A percentile compares a stretch with the other conserved stretches of the same genome.
phyloP scores from a whole-genome alignment of 2,113 vertebrate genomes.

The Ceyx melanurus region DNA sequence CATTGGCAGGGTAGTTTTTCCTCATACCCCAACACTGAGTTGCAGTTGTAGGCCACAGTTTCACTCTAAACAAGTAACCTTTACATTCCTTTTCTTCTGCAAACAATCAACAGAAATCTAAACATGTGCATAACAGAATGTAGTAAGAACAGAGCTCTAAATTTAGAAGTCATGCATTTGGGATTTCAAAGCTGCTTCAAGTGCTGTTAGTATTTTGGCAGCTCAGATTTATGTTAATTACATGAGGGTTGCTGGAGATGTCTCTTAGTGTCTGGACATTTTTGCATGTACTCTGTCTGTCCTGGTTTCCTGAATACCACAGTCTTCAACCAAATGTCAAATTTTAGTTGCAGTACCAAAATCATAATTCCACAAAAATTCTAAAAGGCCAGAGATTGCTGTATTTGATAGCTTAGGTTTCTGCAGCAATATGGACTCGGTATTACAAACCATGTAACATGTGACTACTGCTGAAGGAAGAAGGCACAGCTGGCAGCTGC shows the following conservation, averaged over 20 bases:
- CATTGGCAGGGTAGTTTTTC: not conserved
- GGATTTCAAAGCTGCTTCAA: conserved; percentile 69
- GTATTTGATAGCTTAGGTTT: conserved; percentile 3
- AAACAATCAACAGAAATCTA: conserved; percentile 65
- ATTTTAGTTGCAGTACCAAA: conserved; percentile 20
- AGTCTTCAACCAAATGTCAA: not conserved
- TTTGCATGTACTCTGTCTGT: conserved; percentile 61
- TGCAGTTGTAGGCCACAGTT: conserved; percentile 1
- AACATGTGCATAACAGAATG: conserved; percentile 70
- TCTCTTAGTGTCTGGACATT: conserved; percentile 57
- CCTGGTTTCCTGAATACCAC: conserved; percentile 57
- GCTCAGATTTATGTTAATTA: conserved; percentile 69
- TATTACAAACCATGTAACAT: conserved; percentile 28
- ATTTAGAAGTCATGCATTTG: conserved; percentile 60
- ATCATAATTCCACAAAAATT: conserved; percentile 36
- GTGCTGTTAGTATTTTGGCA: conserved; percentile 67
- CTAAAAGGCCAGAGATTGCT: not conserved
- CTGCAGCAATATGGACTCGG: not conserved
- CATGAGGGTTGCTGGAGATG: conserved; percentile 59
- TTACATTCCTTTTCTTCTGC: conserved; percentile 60
- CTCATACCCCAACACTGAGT: not conserved
- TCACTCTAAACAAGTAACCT: conserved; percentile 26
- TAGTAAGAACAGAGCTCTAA: conserved; percentile 59
- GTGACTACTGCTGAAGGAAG: conserved; percentile 45
- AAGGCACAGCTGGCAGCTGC: conserved; percentile 69